These are phyloP conservation scores for Oscheius onirici DNA, from an alignment of 2,888 invertebrate genomes.

Conservation along the genomic window DNA sequence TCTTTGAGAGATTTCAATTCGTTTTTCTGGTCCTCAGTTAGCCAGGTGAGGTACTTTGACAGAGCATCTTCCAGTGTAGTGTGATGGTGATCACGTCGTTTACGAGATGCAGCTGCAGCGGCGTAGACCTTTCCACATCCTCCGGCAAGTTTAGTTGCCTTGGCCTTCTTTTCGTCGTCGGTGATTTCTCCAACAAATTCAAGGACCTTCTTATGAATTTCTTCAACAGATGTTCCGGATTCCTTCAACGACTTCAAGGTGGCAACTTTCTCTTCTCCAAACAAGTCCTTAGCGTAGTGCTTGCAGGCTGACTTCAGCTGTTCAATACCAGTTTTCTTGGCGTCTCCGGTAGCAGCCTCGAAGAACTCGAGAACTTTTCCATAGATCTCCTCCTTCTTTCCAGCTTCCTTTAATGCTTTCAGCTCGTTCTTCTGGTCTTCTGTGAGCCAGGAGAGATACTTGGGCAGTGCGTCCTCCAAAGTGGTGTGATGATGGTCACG, in stretches of 20 bases:
- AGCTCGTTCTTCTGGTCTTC: conserved; percentile 53
- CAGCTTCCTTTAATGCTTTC: conserved; percentile 48
- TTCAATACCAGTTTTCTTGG: conserved; percentile 30
- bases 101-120: not conserved
- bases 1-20: conserved; percentile 24
- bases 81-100: conserved; percentile 20
- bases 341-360: conserved; percentile 25
- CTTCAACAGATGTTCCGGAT: conserved; percentile 42
- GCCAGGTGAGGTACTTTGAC: conserved; percentile 33
- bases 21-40: conserved; percentile 34
- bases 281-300: conserved; percentile 39
- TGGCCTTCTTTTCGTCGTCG: conserved; percentile 49
- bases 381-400: conserved; percentile 31
- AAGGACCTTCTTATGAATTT: conserved; percentile 38
- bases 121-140: conserved; percentile 44
- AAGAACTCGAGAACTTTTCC: conserved; percentile 37
- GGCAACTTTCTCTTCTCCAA: conserved; percentile 52
- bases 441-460: conserved; percentile 44
- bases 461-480: conserved; percentile 31
- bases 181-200: conserved; percentile 25
- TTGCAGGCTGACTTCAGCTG: conserved; percentile 44
- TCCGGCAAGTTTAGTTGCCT: conserved; percentile 39
- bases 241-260: conserved; percentile 54
- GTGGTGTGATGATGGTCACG: conserved; percentile 42
- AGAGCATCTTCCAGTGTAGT: conserved; percentile 24